These are phyloP conservation scores for Chrosomus eos DNA, from an alignment of 2,797 vertebrate genomes.

Conservation along the genomic window DNA sequence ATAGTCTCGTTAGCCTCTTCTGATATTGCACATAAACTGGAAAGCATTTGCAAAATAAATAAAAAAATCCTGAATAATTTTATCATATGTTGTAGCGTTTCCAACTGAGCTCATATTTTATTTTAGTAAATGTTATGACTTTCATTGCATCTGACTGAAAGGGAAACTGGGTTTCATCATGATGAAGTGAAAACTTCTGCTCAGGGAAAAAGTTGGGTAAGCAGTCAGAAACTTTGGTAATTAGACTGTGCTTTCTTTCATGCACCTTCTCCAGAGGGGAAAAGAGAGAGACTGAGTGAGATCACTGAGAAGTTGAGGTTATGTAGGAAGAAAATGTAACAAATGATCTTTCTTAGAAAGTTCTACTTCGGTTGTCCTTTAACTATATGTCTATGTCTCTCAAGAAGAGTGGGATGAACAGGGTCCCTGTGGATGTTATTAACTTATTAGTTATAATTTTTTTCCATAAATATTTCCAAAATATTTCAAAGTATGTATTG, in stretches of 20 bases:
- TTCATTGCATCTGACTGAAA: slow-evolving; percentile 16
- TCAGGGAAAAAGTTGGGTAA: slow-evolving; percentile 18
- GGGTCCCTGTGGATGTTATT: not conserved
- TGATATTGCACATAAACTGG: not conserved
- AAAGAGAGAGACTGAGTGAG: not conserved
- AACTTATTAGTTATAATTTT: not conserved
- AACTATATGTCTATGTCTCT: not conserved
- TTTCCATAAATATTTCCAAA: not conserved
- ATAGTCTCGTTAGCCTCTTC: not conserved
- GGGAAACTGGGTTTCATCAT: slow-evolving; percentile 3
- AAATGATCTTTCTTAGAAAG: not conserved
- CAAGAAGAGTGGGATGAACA: not conserved
- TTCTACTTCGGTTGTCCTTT: not conserved
- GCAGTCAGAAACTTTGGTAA: slow-evolving; percentile 35
- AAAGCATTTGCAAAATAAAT: not conserved
- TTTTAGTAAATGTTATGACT: not conserved
- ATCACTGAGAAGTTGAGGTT: not conserved
- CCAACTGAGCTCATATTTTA: not conserved
- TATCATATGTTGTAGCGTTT: not conserved
- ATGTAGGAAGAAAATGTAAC: not conserved
- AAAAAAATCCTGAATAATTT: not conserved
- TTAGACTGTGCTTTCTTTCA: slow-evolving; percentile 12
- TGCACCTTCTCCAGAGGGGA: not conserved
- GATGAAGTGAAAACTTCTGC: not conserved
- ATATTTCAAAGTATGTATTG: not conserved